phyloP scores from a whole-genome alignment of 2,888 invertebrate genomes.

The Leucoma salicis region DNA sequence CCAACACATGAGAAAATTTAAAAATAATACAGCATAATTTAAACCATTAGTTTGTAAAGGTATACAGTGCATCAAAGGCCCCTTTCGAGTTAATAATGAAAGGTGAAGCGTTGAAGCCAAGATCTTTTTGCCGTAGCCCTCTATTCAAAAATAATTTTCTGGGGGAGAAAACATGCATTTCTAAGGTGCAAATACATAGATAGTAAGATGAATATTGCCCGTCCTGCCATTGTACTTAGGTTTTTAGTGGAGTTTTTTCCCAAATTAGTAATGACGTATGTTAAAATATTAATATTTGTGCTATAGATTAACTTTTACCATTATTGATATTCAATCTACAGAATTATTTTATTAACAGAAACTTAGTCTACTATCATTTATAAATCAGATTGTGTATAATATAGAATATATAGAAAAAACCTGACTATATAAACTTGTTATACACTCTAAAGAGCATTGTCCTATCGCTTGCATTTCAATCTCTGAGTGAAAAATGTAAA shows the following conservation, averaged over 20 bases:
- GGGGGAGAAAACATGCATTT: slow-evolving; percentile 37
- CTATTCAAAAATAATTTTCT: slow-evolving; percentile 62
- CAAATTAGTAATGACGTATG: too few species aligned
- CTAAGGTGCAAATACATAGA: slow-evolving; percentile 28
- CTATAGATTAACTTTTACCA: too few species aligned
- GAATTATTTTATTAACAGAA: too few species aligned
- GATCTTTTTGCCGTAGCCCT: slow-evolving; percentile 63
- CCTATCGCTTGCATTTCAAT: not conserved
- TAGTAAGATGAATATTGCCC: slow-evolving; percentile 45
- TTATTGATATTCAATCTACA: too few species aligned
- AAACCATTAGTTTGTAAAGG: slow-evolving; percentile 70
- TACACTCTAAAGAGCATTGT: not conserved
- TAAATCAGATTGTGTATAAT: too few species aligned
- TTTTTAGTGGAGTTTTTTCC: too few species aligned
- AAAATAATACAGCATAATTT: slow-evolving; percentile 58
- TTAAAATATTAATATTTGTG: too few species aligned
- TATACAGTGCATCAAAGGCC: slow-evolving; percentile 68
- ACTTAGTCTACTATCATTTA: too few species aligned
- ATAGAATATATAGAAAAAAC: too few species aligned
- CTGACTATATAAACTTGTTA: too few species aligned
- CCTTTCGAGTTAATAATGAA: slow-evolving; percentile 71
- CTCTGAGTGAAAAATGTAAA: slow-evolving; percentile 19
- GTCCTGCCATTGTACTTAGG: slow-evolving; percentile 40
- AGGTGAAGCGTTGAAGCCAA: slow-evolving; percentile 56
- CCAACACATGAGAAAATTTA: slow-evolving; percentile 39